Conservation (phyloP, 1,140 invertebrate species). For the Heliothis virescens region DNA sequence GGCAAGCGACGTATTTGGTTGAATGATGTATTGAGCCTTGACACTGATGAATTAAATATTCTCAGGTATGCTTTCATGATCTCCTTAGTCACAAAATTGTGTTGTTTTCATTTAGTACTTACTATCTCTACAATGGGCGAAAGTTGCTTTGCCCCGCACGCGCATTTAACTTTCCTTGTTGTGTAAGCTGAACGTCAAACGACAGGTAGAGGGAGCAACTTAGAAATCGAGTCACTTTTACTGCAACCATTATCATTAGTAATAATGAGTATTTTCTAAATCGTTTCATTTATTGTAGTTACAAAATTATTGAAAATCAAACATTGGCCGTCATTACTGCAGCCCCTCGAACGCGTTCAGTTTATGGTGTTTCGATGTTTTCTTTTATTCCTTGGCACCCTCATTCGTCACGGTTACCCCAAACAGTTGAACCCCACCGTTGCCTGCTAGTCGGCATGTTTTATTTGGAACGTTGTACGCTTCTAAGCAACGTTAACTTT, state of each 20-base stretch:
- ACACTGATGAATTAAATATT: conserved; percentile 15
- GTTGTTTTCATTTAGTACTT: conserved; percentile 59
- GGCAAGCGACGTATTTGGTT: conserved; percentile 30
- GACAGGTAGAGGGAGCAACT: conserved; percentile 80
- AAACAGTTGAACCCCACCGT: conserved; percentile 72
- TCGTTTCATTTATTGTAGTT: conserved; percentile 29
- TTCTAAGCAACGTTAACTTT: conserved; percentile 27
- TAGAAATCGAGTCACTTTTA: conserved; percentile 83
- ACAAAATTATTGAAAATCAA: conserved; percentile 33
- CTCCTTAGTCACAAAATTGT: conserved; percentile 38
- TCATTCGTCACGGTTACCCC: conserved; percentile 77
- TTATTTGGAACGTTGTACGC: conserved; percentile 45
- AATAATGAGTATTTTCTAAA: conserved; percentile 54
- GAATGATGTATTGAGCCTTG: conserved; percentile 41
- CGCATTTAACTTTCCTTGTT: conserved; percentile 85
- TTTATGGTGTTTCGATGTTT: conserved; percentile 79
- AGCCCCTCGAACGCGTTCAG: conserved; percentile 60
- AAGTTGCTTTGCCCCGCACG: conserved; percentile 81
- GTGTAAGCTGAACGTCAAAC: conserved; percentile 82
- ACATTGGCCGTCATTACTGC: conserved; percentile 50
- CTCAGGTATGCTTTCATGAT: conserved; percentile 47
- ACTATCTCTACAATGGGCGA: conserved; percentile 78
- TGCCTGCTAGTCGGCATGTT: conserved; percentile 49
- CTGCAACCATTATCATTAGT: conserved; percentile 64
- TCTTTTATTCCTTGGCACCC: conserved; percentile 71